Conservation (phyloP, 2,113 vertebrate species). For the Siniperca knerii region DNA sequence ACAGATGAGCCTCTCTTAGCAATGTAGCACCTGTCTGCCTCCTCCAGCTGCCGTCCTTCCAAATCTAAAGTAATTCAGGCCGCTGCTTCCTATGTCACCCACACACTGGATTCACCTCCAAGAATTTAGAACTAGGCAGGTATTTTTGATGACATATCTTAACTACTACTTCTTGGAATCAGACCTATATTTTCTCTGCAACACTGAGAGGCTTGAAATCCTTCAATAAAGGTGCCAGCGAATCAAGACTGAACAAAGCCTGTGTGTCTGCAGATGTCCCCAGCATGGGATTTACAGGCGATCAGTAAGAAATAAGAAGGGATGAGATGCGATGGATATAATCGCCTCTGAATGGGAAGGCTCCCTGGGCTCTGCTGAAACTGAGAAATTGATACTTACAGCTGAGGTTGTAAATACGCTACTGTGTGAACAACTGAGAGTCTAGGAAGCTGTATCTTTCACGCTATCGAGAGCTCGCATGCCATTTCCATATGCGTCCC, state of each 20-base stretch:
- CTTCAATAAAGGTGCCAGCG: not conserved
- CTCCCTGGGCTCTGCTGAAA: conserved; percentile 29
- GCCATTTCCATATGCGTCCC: not conserved
- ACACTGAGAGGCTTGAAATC: conserved; percentile 9
- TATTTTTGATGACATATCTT: conserved; percentile 2
- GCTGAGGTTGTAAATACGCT: conserved; percentile 46
- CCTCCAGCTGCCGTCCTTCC: not conserved
- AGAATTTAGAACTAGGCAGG: not conserved
- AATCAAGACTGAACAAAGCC: conserved; percentile 27
- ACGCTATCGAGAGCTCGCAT: not conserved
- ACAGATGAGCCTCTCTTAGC: conserved; percentile 16
- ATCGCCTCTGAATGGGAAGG: conserved; percentile 43
- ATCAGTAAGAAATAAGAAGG: conserved; percentile 40
- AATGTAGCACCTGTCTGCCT: conserved; percentile 18
- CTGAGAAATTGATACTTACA: conserved; percentile 48
- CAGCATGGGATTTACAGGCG: conserved; percentile 32
- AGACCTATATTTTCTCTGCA: not conserved
- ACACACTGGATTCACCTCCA: conserved; percentile 12
- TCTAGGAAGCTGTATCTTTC: conserved; percentile 9
- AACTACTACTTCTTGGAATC: not conserved
- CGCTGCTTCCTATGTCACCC: not conserved
- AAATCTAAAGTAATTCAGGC: not conserved
- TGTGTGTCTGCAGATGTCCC: conserved; percentile 22
- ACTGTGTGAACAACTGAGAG: conserved; percentile 3
- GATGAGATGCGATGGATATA: conserved; percentile 48